Evolutionary conservation across 2,113 vertebrate species (phyloP).

Genomic region (Choloepus hoffmanni): DNA sequence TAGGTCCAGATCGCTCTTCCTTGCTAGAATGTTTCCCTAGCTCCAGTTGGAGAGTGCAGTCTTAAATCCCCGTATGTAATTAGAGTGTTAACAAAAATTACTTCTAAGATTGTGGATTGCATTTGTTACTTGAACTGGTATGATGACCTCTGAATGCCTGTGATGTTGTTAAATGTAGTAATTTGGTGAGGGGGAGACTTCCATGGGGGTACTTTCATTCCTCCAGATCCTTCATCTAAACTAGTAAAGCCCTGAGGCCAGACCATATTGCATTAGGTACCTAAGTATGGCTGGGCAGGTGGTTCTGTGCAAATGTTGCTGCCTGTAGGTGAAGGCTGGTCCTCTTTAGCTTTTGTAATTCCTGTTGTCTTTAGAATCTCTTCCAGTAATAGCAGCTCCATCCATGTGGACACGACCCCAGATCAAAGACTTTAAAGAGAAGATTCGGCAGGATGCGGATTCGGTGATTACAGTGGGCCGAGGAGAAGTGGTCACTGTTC

Average conservation of each 20-base stretch:
- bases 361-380: slow-evolving; percentile 87
- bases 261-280: not conserved
- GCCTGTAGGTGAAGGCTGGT: not conserved
- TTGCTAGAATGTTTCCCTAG: not conserved
- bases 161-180: not conserved
- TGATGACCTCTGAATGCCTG: not conserved
- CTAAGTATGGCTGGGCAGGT: not conserved
- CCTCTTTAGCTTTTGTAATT: slow-evolving; percentile 59
- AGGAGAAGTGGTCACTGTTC: slow-evolving; percentile 98
- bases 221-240: not conserved
- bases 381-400: slow-evolving; percentile 96
- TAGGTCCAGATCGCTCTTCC: not conserved
- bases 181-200: not conserved
- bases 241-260: not conserved
- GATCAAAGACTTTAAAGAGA: slow-evolving; percentile 99
- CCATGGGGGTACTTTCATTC: not conserved
- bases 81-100: not conserved
- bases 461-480: slow-evolving; percentile 98
- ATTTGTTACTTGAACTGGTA: not conserved
- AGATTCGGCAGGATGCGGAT: slow-evolving; percentile 98
- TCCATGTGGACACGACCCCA: slow-evolving; percentile 99
- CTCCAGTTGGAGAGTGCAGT: not conserved
- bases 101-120: not conserved
- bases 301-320: not conserved
- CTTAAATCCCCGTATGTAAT: not conserved